These are phyloP conservation scores for Coracopsis vasa DNA, from an alignment of 2,113 vertebrate genomes.

Conservation along the genomic window DNA sequence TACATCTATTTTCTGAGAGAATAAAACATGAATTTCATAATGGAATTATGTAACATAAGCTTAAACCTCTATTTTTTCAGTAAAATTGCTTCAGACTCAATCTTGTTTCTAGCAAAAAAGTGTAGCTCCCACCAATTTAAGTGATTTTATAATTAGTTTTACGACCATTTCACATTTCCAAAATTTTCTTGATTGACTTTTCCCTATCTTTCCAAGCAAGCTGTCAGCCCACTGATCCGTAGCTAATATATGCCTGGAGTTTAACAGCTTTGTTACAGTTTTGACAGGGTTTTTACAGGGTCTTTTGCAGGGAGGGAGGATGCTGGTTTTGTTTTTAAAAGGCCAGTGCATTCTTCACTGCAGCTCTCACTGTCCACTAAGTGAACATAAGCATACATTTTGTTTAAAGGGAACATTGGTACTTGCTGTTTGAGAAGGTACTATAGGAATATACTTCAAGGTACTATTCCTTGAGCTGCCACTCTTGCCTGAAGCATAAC, in stretches of 20 bases:
- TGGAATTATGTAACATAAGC: neutral
- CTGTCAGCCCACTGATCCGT: neutral
- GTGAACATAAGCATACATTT: neutral
- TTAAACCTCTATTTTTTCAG: neutral
- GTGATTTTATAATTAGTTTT: neutral
- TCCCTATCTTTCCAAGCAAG: neutral
- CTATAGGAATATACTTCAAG: neutral
- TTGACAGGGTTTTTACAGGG: neutral
- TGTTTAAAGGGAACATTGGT: neutral
- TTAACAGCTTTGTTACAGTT: neutral
- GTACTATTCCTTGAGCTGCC: neutral
- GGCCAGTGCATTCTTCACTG: neutral
- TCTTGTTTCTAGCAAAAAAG: neutral
- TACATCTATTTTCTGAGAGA: neutral
- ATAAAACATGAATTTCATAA: neutral
- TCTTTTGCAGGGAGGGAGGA: neutral
- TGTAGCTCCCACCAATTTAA: neutral
- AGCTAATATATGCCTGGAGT: neutral
- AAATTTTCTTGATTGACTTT: neutral
- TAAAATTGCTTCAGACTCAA: neutral
- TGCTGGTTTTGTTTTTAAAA: neutral
- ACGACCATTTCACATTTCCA: neutral
- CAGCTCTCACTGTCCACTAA: neutral
- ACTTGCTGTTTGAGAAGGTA: neutral
- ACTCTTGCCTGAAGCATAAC: too few species aligned